These are phyloP conservation scores for Athripsodes cinereus DNA, from an alignment of 2,888 invertebrate genomes.

Conservation along the genomic window DNA sequence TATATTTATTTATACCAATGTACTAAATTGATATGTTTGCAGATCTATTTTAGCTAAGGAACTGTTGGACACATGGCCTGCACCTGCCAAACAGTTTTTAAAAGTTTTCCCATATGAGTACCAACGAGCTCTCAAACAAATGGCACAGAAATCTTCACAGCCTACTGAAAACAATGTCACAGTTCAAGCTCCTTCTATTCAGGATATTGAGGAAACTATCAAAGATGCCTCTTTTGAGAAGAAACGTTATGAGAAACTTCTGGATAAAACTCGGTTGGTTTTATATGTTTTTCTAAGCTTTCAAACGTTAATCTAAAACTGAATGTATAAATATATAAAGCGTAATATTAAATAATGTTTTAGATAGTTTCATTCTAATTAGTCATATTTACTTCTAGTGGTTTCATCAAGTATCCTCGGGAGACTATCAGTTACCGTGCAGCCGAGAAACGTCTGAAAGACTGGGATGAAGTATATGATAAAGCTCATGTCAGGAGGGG, in stretches of 20 bases:
- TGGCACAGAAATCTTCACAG: slow-evolving; percentile 47
- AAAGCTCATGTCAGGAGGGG: slow-evolving; percentile 79
- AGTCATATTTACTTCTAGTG: slow-evolving; percentile 49
- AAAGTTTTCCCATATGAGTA: slow-evolving; percentile 98
- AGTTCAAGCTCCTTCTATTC: slow-evolving; percentile 38
- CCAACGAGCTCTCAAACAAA: slow-evolving; percentile 76
- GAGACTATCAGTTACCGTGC: slow-evolving; percentile 83
- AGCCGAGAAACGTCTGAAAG: slow-evolving; percentile 76
- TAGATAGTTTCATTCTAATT: too few species aligned
- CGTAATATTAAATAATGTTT: too few species aligned
- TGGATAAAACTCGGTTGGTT: slow-evolving; percentile 67
- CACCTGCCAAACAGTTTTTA: slow-evolving; percentile 70
- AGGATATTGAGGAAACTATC: slow-evolving; percentile 87
- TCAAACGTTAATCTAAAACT: too few species aligned
- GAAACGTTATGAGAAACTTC: slow-evolving; percentile 72
- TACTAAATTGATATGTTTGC: slow-evolving; percentile 5
- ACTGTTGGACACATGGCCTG: slow-evolving; percentile 74
- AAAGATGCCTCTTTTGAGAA: slow-evolving; percentile 71
- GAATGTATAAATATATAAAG: too few species aligned
- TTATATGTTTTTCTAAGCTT: not conserved
- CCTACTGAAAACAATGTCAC: slow-evolving; percentile 31
- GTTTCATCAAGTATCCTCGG: slow-evolving; percentile 94
- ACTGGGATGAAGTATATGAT: slow-evolving; percentile 97
- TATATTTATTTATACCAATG: too few species aligned
- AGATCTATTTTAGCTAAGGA: slow-evolving; percentile 74